phyloP scores from a whole-genome alignment of 2,113 vertebrate genomes.

The Entelurus aequoreus region DNA sequence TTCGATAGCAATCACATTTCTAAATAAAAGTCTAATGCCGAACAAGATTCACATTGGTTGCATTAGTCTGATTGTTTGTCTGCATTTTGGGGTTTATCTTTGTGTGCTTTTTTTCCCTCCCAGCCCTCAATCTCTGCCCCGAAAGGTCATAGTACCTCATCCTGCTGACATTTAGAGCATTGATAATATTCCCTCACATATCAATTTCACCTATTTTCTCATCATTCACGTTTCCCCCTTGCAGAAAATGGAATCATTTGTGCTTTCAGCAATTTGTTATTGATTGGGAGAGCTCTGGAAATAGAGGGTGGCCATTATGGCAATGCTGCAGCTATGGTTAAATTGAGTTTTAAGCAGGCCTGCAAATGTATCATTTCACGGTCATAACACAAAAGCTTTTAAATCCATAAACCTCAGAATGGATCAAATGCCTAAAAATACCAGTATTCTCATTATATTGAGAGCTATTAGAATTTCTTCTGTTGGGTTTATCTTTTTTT shows the following conservation, averaged over 20 bases:
- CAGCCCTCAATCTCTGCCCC: conserved; percentile 27
- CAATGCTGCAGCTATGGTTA: conserved; percentile 74
- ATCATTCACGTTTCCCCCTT: conserved; percentile 74
- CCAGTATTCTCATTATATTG: conserved; percentile 65
- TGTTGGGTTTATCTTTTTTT: conserved; percentile 47
- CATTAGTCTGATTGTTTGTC: conserved; percentile 59
- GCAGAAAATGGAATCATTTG: conserved; percentile 81
- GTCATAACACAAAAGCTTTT: conserved; percentile 73
- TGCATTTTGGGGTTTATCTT: conserved; percentile 61
- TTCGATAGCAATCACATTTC: conserved; percentile 15
- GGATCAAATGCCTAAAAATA: conserved; percentile 74
- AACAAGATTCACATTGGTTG: conserved; percentile 44
- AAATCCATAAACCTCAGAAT: conserved; percentile 68
- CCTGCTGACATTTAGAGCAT: conserved; percentile 72
- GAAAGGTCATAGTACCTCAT: conserved; percentile 68
- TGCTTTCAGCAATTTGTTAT: conserved; percentile 82
- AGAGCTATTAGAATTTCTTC: conserved; percentile 61
- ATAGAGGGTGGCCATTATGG: conserved; percentile 77
- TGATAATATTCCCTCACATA: conserved; percentile 79
- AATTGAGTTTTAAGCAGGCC: conserved; percentile 79
- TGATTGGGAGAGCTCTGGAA: conserved; percentile 78
- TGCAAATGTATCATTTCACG: conserved; percentile 78
- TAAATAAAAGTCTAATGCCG: conserved; percentile 32
- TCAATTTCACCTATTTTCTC: conserved; percentile 81
- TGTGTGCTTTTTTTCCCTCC: conserved; percentile 33